These are phyloP conservation scores for Octonoba sinensis DNA, from an alignment of 2,888 invertebrate species.

Conservation along the genomic window DNA sequence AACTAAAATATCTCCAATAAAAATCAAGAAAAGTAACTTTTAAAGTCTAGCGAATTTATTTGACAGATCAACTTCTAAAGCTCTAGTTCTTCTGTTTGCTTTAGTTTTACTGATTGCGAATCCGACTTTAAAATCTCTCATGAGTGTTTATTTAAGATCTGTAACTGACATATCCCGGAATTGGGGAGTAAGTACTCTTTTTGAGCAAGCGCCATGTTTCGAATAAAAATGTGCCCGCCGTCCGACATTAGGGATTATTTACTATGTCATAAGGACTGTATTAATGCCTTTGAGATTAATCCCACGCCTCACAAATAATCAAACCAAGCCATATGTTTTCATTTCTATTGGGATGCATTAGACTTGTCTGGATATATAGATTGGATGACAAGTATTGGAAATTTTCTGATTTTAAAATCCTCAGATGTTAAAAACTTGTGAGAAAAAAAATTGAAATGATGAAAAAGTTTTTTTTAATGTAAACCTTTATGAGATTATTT, in stretches of 20 bases:
- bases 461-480: too few relatives aligned
- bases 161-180: too few relatives aligned
- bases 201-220: too few relatives aligned
- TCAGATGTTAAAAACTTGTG: too few relatives aligned
- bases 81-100: neutral
- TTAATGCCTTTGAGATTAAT: conserved; percentile 41
- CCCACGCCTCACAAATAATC: conserved; percentile 16
- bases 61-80: neutral
- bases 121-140: too few relatives aligned
- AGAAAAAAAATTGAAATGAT: too few relatives aligned
- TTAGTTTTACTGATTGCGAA: neutral
- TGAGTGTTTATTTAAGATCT: too few relatives aligned
- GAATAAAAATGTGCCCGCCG: neutral
- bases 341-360: conserved; percentile 32
- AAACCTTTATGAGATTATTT: too few relatives aligned
- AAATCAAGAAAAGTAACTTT: too few relatives aligned
- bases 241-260: conserved; percentile 19
- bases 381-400: neutral
- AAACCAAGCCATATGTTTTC: conserved; percentile 39
- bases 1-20: too few relatives aligned
- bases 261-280: conserved; percentile 36
- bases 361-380: neutral
- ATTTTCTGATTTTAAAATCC: too few relatives aligned
- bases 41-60: neutral
- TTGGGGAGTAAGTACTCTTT: too few relatives aligned